Percentiles rank a stretch among this genome's conserved stretches.
phyloP scores from a whole-genome alignment of 2,113 vertebrate species.

The Promerops cafer region DNA sequence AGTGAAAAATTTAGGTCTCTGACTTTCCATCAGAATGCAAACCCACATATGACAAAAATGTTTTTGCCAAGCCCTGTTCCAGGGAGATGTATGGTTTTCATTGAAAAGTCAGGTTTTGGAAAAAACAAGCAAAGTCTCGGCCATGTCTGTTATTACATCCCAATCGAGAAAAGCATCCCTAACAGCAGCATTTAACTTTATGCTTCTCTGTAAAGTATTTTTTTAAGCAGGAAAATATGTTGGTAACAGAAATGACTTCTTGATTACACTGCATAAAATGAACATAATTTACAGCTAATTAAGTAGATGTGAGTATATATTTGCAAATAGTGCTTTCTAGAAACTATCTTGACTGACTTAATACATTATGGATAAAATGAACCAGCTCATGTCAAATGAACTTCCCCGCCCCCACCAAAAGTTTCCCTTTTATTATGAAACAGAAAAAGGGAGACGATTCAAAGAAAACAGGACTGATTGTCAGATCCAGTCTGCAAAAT shows the following conservation, averaged over 20 bases:
- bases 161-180: not conserved
- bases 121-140: not conserved
- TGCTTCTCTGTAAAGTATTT: not conserved
- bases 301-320: not conserved
- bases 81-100: not conserved
- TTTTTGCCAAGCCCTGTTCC: not conserved
- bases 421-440: not conserved
- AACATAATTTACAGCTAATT: not conserved
- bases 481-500: not conserved
- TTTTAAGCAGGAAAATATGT: not conserved
- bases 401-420: not conserved
- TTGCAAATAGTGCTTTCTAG: not conserved
- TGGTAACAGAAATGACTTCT: not conserved
- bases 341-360: not conserved
- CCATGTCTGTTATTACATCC: not conserved
- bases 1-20: not conserved
- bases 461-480: slow-evolving; percentile 22
- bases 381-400: not conserved
- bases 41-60: not conserved
- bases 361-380: not conserved
- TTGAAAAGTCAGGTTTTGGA: not conserved
- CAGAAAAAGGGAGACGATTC: not conserved
- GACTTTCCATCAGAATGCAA: not conserved
- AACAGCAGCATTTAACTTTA: not conserved
- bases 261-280: not conserved